Base-by-base conservation (phyloP, 2,797 vertebrate species). In the Malacoctenus gilli region DNA sequence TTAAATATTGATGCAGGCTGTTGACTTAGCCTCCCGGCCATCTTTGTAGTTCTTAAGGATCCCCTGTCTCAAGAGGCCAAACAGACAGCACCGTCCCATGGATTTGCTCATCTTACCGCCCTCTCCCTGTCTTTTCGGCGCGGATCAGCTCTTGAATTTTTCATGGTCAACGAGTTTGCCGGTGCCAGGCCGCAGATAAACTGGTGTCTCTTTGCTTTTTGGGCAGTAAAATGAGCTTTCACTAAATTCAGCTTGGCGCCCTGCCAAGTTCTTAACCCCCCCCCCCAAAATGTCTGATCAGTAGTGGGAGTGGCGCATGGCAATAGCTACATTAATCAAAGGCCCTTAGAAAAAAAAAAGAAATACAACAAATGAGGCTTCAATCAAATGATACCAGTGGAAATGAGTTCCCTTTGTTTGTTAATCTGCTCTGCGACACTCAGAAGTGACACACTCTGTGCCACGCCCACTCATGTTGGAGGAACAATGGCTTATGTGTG, bases 301-400 rank as follows among this genome's bases (percentile, higher is more conserved):
- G 86, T 89, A 77, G 47, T 25, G 60, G 63, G 75, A 70, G 69
- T 70, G 57, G 50, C 65, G 12, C 56, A 39, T 59, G 50, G 34
- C 77, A 81, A 85, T 69, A 77, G 72, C 41, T 34, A 51, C 72
- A 87, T 88, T 67, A 68, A 86, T 89, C 83, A 78, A 47, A 73
- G 52, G 54, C 77, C 67, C 68, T 77, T 68, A 53, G 28, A 14
- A 15, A 30, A 15, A 30, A 42, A 57, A 61, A 71, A 41, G 57
- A 70, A 79, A 51, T 48, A 22, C 43, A 79, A 67, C 22, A 48
- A 76, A 72, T 42, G 4, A 14, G 22, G 50, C 32, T 55, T 21
- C 20, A 37, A 13, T 59, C 52, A 47, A 58, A 66, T 56, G 7
- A 16, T 62, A 38, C 48, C 42, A 55, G 50, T 57, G 13, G 46